Evolutionary conservation across 1,140 invertebrate species (phyloP), one percentile per base, ranked within the genome.

Genomic region (Caerostris darwini): DNA sequence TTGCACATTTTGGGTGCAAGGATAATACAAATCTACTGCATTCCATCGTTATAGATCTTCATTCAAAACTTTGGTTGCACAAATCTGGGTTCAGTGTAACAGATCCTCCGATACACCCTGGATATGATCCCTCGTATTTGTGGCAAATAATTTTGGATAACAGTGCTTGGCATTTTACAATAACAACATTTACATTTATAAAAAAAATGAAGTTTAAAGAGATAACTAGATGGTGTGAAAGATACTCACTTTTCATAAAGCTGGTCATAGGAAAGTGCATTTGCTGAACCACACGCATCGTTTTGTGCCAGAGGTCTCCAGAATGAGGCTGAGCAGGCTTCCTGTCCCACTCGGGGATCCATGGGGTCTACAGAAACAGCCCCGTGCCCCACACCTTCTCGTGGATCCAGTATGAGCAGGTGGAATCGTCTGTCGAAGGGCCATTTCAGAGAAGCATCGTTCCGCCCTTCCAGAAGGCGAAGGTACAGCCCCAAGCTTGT

Each of bases 401-500:
- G 81, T 19, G 57, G 94, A 64, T 58, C 83, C 12, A 95, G 58
- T 5, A 95, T 59, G 0, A 71, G n/a, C n/a, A 95, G 90, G 14
- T 83, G 54, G 91, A 94, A 95, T 0, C 61, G 93, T 50, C 86
- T 94, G 56, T 64, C 77, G 50, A 95, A 95, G 5, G 95, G 95
- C 95, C 95, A 95, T 8, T 93, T 81, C 4, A 95, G 67, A 1
- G 94, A 54, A 10, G 83, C 14, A 54, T 95, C 95, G 67, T 95
- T 92, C 53, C 83, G 86, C 0, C 95, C 95, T 90, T 95, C 95
- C 54, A 95, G 94, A 4, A 95, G 71, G 5, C 94, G 94, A 14
- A 95, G 90, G 34, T 94, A 95, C 2, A 95, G 71, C 1, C 95
- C 94, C 5, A 95, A 17, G 12, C 87, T 50, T 17, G 93, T 56